These are phyloP conservation scores for Coregonus clupeaformis DNA, from an alignment of 2,113 vertebrate genomes.

Conservation along the genomic window DNA sequence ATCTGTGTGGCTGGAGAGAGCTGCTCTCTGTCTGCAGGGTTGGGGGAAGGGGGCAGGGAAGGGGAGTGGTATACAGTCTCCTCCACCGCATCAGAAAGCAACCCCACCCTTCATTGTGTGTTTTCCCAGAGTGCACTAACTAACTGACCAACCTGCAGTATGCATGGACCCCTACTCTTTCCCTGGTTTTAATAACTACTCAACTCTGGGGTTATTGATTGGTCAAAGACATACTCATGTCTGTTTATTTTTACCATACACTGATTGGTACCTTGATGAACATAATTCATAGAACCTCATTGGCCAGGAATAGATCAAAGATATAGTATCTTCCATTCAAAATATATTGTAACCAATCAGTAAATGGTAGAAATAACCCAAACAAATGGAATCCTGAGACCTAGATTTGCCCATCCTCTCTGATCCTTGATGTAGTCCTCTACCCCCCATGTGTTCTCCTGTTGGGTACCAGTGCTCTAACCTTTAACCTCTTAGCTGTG, in stretches of 20 bases:
- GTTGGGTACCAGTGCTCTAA: not conserved
- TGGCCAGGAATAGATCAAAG: conserved; percentile 1
- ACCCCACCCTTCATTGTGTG: conserved; percentile 1
- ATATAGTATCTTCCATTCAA: not conserved
- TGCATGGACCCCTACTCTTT: conserved; percentile 73
- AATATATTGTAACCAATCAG: conserved; percentile 5
- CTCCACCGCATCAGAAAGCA: not conserved
- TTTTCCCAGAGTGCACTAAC: conserved; percentile 50
- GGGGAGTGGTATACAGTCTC: not conserved
- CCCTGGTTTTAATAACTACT: conserved; percentile 73
- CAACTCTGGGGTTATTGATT: conserved; percentile 72
- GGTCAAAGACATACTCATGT: conserved; percentile 56
- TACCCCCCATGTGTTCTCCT: not conserved
- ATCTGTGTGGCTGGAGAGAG: not conserved
- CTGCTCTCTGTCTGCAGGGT: not conserved
- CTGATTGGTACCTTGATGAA: conserved; percentile 45
- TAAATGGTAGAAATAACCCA: conserved; percentile 81
- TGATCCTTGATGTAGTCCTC: conserved; percentile 52
- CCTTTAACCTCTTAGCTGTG: conserved; percentile 44
- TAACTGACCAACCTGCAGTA: conserved; percentile 45
- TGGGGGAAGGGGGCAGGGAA: not conserved
- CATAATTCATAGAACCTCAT: not conserved
- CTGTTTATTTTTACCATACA: conserved; percentile 75
- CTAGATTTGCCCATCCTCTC: conserved; percentile 65
- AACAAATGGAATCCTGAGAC: conserved; percentile 66